A percentile compares a stretch with the other conserved stretches of the same genome.
Evolutionary conservation across 2,113 vertebrate species (phyloP).

Genomic region (Alligator mississippiensis): DNA sequence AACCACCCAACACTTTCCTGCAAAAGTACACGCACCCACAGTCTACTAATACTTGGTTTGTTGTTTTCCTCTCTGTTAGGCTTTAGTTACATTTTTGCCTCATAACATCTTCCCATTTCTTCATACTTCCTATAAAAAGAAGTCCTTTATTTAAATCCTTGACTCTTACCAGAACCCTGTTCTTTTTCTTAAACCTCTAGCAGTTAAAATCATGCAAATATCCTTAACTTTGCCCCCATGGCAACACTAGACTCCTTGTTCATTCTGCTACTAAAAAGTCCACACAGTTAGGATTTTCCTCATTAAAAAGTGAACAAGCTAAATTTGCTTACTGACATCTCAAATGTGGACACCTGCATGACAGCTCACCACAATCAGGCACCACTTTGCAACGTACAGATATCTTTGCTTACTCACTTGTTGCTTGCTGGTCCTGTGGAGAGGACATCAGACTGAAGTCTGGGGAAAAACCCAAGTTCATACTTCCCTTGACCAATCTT

Average conservation of each 20-base stretch:
- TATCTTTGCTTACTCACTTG: conserved; percentile 83
- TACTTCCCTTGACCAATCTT: conserved; percentile 99
- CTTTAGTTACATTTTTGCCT: not conserved
- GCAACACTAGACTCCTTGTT: not conserved
- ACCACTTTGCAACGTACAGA: not conserved
- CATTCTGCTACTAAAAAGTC: not conserved
- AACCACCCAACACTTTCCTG: not conserved
- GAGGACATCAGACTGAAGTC: conserved; percentile 94
- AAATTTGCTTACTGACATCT: not conserved
- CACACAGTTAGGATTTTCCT: not conserved
- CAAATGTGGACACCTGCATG: not conserved
- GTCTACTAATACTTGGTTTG: not conserved
- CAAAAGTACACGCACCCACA: not conserved
- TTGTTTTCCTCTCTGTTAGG: not conserved
- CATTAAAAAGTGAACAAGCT: rapidly evolving
- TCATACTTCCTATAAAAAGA: not conserved
- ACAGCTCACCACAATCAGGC: not conserved
- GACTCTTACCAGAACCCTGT: not conserved
- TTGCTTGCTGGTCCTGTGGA: conserved; percentile 94
- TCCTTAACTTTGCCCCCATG: not conserved
- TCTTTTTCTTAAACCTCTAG: not conserved
- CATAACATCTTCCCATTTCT: not conserved
- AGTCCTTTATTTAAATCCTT: not conserved
- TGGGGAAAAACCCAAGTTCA: conserved; percentile 96
- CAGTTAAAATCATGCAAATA: not conserved